Base-by-base conservation (phyloP, 2,888 invertebrate species). In the Eilema depressum region DNA sequence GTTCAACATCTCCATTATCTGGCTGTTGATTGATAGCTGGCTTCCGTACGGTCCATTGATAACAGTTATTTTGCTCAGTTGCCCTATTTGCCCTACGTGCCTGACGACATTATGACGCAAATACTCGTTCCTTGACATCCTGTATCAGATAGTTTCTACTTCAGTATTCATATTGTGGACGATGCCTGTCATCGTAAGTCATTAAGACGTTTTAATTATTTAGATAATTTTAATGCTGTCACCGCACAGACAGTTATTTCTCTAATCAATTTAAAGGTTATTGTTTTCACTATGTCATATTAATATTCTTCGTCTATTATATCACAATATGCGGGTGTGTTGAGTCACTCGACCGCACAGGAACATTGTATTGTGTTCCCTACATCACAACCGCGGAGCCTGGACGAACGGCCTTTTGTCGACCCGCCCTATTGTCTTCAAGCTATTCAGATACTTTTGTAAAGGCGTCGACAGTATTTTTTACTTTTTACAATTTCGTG, bases 1-100 rank as follows among this genome's bases (percentile, higher is more conserved):
- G 90, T 90, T 92, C 91, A 91, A 91, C 90, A 89, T 91, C 89
- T 89, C 89, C 83, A 91, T 93, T 93, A 93, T 93, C 90, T 89
- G 82, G 78, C 83, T 79, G 87, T 88, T 93, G 93, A 94, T 94
- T 93, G 93, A 94, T 93, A 92, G 91, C 88, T 83, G 84, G 89
- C 92, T 90, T 94, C 93, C 92, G 92, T 85, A 78, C 82, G 78
- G 81, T 79, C 81, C 77, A 81, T 83, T 86, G 85, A 87, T 88
- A 87, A 88, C 87, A 87, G 85, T 86, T 87, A 85, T 87, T 78
- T 83, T 87, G 89, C 83, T 86, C 89, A 87, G 76, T 83, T 87
- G 89, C 84, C 86, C 89, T 89, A 87, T 82, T 89, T 87, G 86
- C 84, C 88, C 86, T 87, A 79, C 82, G 81, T 78, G 74, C 59